Conservation (phyloP, 1,140 invertebrate species). For the Bombus haemorrhoidalis region DNA sequence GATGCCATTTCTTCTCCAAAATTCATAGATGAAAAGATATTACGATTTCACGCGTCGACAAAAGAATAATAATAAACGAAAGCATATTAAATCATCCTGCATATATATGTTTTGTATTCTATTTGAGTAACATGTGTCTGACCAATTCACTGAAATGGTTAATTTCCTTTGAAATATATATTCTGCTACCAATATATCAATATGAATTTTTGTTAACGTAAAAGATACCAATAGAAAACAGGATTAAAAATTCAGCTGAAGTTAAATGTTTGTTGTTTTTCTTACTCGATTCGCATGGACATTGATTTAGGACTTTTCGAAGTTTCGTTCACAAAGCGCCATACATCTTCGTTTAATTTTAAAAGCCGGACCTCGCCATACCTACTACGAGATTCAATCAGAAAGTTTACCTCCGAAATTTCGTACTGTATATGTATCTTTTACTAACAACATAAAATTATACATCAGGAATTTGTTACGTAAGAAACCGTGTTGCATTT, state of each 20-base stretch:
- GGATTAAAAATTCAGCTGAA: neutral
- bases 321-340: neutral
- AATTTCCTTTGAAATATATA: neutral
- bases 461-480: neutral
- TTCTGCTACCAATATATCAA: neutral
- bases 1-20: neutral
- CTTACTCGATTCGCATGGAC: neutral
- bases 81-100: no score
- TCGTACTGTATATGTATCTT: neutral
- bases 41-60: no score
- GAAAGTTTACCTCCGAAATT: neutral
- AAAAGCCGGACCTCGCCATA: neutral
- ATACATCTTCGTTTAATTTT: constrained; percentile 1
- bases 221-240: neutral
- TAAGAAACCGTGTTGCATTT: neutral
- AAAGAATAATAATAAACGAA: no score
- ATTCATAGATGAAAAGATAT: no score
- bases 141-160: no score
- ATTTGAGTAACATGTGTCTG: no score
- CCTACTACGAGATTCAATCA: no score
- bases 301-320: neutral
- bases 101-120: no score
- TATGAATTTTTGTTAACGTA: neutral
- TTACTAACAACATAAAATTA: neutral
- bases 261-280: neutral